Conservation (phyloP, 2,888 invertebrate genomes). For the Liopterus haemorrhoidalis region DNA sequence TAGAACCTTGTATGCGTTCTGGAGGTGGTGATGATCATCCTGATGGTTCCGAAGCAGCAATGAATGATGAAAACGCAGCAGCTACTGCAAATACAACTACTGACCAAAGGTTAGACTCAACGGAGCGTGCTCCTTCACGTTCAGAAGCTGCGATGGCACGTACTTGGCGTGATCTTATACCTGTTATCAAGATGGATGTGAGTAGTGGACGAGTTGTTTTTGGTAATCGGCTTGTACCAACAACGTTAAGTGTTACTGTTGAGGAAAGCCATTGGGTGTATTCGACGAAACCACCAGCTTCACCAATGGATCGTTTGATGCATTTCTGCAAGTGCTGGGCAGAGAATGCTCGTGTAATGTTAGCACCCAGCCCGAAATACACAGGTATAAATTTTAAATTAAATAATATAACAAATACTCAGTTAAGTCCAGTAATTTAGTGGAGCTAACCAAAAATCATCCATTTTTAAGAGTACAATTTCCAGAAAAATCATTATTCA, state of each 20-base stretch:
- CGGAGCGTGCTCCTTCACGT: too few relatives aligned
- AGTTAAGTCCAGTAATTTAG: too few relatives aligned
- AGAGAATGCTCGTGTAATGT: conserved; percentile 90
- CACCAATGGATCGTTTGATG: conserved; percentile 89
- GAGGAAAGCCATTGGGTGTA: conserved; percentile 84
- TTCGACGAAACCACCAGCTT: conserved; percentile 91
- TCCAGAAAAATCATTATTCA: too few relatives aligned
- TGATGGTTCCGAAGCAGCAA: conserved; percentile 31
- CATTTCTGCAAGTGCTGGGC: conserved; percentile 91
- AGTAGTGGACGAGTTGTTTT: conserved; percentile 76
- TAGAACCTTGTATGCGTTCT: conserved; percentile 71
- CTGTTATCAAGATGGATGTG: conserved; percentile 93
- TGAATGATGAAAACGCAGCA: conserved; percentile 59
- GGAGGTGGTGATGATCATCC: conserved; percentile 37
- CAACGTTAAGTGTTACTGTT: conserved; percentile 83
- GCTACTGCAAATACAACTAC: conserved; percentile 49
- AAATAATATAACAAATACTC: conserved; percentile 4
- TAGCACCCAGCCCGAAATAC: conserved; percentile 95
- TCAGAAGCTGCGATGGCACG: conserved; percentile 80
- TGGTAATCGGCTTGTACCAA: conserved; percentile 91
- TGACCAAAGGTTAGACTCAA: too few relatives aligned
- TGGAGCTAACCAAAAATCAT: too few relatives aligned
- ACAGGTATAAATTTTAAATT: conserved; percentile 48
- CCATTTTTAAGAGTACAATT: too few relatives aligned
- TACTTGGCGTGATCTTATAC: conserved; percentile 93